phyloP scores from a whole-genome alignment of 2,888 invertebrate species.

The Melipona bicolor region DNA sequence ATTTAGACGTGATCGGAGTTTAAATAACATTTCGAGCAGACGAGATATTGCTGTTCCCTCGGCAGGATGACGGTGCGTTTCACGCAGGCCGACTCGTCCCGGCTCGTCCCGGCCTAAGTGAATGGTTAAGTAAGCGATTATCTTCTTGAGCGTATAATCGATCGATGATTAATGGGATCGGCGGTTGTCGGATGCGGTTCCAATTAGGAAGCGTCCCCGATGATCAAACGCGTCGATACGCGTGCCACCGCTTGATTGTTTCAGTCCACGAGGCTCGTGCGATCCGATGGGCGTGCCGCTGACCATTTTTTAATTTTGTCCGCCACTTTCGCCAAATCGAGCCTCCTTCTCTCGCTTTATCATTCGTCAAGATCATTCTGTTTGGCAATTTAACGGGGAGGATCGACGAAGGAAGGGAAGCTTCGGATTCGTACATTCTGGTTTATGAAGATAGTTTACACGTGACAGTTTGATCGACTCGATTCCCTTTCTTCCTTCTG shows the following conservation, averaged over 20 bases:
- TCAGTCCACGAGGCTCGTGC: conserved; percentile 38
- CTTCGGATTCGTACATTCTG: no score
- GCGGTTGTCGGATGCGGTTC: conserved; percentile 50
- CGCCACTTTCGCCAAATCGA: no score
- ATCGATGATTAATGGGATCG: conserved; percentile 79
- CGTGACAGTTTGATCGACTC: no score
- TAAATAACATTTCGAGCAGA: conserved; percentile 73
- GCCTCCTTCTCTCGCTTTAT: no score
- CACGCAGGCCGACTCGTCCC: conserved; percentile 52
- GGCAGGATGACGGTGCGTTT: conserved; percentile 70
- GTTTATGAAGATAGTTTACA: no score
- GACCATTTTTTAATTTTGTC: conserved; percentile 5
- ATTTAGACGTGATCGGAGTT: conserved; percentile 73
- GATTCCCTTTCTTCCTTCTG: no score
- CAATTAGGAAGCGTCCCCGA: conserved; percentile 59
- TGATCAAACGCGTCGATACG: conserved; percentile 44
- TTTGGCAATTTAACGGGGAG: no score
- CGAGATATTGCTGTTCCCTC: conserved; percentile 57
- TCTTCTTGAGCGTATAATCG: conserved; percentile 75
- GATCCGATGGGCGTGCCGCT: conserved; percentile 22
- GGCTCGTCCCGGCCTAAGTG: conserved; percentile 68
- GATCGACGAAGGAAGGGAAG: no score
- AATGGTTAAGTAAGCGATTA: conserved; percentile 81
- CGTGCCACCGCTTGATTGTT: conserved; percentile 57
- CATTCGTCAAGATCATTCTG: no score